phyloP scores from a whole-genome alignment of 2,888 invertebrate genomes.

The Cosmia trapezina region DNA sequence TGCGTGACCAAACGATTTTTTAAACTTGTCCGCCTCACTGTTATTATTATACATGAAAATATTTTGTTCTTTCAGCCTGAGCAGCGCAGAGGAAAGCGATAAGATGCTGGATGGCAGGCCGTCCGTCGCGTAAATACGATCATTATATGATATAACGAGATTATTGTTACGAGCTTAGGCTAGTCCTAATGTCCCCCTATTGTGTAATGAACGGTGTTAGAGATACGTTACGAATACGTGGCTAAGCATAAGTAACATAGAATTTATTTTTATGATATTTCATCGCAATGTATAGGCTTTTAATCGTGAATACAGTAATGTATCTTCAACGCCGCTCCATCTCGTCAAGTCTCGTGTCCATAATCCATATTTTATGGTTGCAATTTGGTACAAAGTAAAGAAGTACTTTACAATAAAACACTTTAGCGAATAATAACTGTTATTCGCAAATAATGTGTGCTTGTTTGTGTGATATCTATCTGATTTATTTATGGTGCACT shows the following conservation, averaged over 20 bases:
- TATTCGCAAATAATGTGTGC: slow-evolving; percentile 73
- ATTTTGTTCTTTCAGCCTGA: slow-evolving; percentile 85
- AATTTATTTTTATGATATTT: slow-evolving; percentile 81
- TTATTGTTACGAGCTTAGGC: slow-evolving; percentile 74
- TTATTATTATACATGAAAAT: slow-evolving; percentile 41
- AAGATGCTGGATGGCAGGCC: slow-evolving; percentile 94
- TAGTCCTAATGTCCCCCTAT: slow-evolving; percentile 76
- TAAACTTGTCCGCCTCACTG: slow-evolving; percentile 45
- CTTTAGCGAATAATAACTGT: slow-evolving; percentile 65
- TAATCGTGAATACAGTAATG: slow-evolving; percentile 51
- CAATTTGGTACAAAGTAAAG: slow-evolving; percentile 87
- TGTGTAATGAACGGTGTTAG: slow-evolving; percentile 71
- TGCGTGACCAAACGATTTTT: slow-evolving; percentile 48
- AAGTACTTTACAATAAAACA: slow-evolving; percentile 67
- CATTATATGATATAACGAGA: slow-evolving; percentile 55
- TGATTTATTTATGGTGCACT: slow-evolving; percentile 67
- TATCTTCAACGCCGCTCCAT: slow-evolving; percentile 71
- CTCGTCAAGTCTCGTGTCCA: slow-evolving; percentile 74
- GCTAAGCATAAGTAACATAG: slow-evolving; percentile 75
- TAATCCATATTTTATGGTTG: slow-evolving; percentile 74
- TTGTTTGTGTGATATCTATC: slow-evolving; percentile 75
- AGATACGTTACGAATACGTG: slow-evolving; percentile 64
- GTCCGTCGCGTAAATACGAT: slow-evolving; percentile 90
- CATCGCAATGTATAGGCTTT: slow-evolving; percentile 55
- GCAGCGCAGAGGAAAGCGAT: slow-evolving; percentile 93